Evolutionary conservation across 2,888 invertebrate species (phyloP), one percentile per base, ranked within the genome.

Genomic region (Zaprionus lineosus): DNA sequence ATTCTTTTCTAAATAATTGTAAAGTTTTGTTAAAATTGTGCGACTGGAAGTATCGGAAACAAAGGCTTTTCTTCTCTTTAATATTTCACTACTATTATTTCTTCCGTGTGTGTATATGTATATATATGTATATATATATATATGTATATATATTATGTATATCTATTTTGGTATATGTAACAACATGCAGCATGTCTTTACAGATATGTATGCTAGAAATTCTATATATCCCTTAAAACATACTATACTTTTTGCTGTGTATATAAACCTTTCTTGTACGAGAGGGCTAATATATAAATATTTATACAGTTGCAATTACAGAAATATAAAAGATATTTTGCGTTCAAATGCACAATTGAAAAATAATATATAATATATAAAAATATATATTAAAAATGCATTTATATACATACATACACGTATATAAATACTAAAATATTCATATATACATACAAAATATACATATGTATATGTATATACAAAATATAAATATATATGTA

Each of bases 191-290:
- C 19, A 19, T 19, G 19, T 19, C 3, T 19, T 3, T 19, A 19
- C 19, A 19, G 3, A 19, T 19, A 19, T 19, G 3, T 19, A 12
- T 11, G 7, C 7, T 6, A 4, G n/a, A 46, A 16, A 7, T 28
- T 18, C 12, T 3, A 7, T 9, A 3, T n/a, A 39, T 48, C 37
- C 48, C 48, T 29, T 19, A 48, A 39, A 29, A 3, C 9, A 19
- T 7, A 37, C 37, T 37, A 50, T 11, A 40, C 24, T 40, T 19
- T 19, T 19, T 19, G 19, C 3, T 19, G 3, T 19, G 19, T 19
- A 19, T 19, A 19, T 19, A 19, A n/a, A n/a, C n/a, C n/a, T n/a
- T n/a, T n/a, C n/a, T n/a, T n/a, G n/a, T n/a, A n/a, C n/a, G n/a
- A n/a, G n/a, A n/a, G n/a, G n/a, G n/a, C n/a, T n/a, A 16, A 12